These are phyloP conservation scores for Thripadectes ignobilis DNA, from an alignment of 2,797 vertebrate species.

Conservation along the genomic window DNA sequence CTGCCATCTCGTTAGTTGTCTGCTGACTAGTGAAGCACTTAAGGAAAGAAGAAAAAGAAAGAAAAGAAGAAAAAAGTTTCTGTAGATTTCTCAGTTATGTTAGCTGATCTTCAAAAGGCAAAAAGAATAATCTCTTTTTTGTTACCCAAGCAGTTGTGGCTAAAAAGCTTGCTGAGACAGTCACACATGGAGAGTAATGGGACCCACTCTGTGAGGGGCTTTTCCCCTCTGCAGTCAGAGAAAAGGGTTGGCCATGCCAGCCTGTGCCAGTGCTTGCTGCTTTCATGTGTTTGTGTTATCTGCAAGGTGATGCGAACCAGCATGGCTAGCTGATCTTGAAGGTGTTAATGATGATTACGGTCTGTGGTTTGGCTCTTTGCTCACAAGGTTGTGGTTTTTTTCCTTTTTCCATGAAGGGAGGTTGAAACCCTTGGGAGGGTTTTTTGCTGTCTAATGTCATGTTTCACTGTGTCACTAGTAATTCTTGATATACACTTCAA, in stretches of 20 bases:
- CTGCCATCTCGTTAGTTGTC: not conserved
- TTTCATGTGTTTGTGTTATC: not conserved
- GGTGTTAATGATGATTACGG: not conserved
- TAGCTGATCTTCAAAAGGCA: not conserved
- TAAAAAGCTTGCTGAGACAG: not conserved
- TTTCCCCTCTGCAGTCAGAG: not conserved
- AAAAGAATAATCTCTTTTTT: not conserved
- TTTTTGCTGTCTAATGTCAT: not conserved
- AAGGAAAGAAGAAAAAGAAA: not conserved
- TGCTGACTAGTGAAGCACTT: not conserved
- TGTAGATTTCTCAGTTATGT: not conserved
- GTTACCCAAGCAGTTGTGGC: not conserved
- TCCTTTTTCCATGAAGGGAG: accelerated
- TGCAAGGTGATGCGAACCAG: not conserved
- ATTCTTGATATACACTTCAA: not conserved
- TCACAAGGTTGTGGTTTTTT: not conserved
- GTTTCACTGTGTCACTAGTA: not conserved
- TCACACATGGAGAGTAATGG: not conserved
- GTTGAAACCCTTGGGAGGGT: not conserved
- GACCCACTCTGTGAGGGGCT: accelerated
- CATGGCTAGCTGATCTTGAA: not conserved
- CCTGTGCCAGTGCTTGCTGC: not conserved
- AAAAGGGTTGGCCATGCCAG: not conserved
- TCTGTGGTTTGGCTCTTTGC: not conserved
- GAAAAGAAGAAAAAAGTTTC: not conserved